These are phyloP conservation scores for Procambarus clarkii DNA, from an alignment of 1,140 invertebrate genomes.

Conservation along the genomic window DNA sequence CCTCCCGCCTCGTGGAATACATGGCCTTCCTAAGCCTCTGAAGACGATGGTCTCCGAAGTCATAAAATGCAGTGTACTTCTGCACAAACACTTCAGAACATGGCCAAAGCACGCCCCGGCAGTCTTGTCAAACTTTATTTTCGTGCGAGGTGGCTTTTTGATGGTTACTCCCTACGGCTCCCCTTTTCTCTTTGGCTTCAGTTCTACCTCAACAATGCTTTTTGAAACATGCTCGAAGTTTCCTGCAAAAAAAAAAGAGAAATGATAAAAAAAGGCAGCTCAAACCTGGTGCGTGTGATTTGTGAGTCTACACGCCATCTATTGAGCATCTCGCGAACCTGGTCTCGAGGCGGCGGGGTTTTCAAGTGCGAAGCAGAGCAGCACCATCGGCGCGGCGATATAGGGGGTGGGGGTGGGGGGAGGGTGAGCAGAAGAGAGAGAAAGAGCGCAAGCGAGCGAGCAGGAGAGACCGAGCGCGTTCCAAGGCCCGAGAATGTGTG, in stretches of 20 bases:
- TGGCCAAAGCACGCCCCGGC: slow-evolving; percentile 35
- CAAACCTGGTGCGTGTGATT: slow-evolving; percentile 16
- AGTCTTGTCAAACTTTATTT: slow-evolving; percentile 29
- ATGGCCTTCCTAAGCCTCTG: not conserved
- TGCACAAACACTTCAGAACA: slow-evolving; percentile 42
- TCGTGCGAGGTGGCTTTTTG: slow-evolving; percentile 28
- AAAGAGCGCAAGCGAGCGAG: no score
- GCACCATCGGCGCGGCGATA: not conserved
- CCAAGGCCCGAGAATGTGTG: not conserved
- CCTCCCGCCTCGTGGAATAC: not conserved
- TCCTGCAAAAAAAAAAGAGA: not conserved
- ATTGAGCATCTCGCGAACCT: slow-evolving; percentile 62
- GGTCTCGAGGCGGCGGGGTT: slow-evolving; percentile 19
- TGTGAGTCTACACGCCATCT: slow-evolving; percentile 60
- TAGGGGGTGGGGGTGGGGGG: not conserved
- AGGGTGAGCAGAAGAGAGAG: not conserved
- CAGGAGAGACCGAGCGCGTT: not conserved
- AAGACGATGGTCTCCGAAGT: slow-evolving; percentile 7
- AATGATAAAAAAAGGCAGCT: not conserved
- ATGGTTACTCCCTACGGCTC: not conserved
- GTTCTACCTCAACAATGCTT: not conserved
- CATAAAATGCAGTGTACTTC: slow-evolving; percentile 43
- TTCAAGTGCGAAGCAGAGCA: not conserved
- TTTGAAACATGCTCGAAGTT: slow-evolving; percentile 41
- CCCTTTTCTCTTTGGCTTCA: not conserved